Conservation (phyloP, 2,888 invertebrate genomes). For the Drosophila emarginata region DNA sequence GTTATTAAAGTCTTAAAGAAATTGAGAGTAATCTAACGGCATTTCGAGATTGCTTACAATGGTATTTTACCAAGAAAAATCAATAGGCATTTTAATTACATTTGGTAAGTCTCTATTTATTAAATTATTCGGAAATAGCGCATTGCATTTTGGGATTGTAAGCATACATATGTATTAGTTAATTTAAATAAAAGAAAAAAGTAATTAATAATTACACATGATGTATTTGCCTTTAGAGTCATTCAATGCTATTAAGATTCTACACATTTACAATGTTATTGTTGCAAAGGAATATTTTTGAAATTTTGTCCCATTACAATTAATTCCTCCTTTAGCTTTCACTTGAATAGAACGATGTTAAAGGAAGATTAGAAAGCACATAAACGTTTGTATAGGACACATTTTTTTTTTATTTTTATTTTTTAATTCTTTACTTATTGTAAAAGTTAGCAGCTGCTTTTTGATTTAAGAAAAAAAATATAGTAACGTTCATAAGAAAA, state of each 20-base stretch:
- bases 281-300: too few species aligned
- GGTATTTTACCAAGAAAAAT: neutral
- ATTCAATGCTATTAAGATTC: neutral
- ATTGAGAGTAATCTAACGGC: neutral
- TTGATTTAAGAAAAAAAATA: neutral
- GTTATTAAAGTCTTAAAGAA: neutral
- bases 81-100: neutral
- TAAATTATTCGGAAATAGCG: conserved; percentile 10
- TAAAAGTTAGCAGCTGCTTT: neutral
- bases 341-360: neutral
- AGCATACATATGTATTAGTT: neutral
- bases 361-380: neutral
- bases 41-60: neutral
- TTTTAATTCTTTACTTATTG: neutral
- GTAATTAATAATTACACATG: neutral
- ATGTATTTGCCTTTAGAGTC: neutral
- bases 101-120: conserved; percentile 13
- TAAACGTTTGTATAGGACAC: neutral
- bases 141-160: neutral
- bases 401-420: neutral
- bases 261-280: neutral
- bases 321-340: neutral
- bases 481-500: neutral
- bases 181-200: neutral
- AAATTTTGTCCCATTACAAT: too few species aligned